Conservation (phyloP, 2,113 vertebrate species). For the Regulus satrapa region DNA sequence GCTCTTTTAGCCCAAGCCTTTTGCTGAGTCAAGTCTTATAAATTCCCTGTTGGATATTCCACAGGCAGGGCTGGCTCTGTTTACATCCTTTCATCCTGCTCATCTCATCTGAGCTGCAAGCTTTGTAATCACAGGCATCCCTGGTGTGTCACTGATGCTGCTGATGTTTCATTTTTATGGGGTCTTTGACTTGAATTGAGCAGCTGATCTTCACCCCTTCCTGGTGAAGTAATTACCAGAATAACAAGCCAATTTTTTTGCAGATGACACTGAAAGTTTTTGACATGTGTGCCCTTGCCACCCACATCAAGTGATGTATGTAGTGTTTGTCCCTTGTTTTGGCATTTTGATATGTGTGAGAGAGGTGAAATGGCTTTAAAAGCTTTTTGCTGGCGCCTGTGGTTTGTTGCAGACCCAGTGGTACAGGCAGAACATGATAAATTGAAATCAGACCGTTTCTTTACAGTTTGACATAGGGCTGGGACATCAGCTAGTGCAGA, state of each 20-base stretch:
- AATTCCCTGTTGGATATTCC: not conserved
- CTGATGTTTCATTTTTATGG: constrained; percentile 44
- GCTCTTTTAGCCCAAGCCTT: not conserved
- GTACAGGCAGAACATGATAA: not conserved
- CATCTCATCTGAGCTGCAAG: constrained; percentile 9
- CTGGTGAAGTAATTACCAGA: constrained; percentile 65
- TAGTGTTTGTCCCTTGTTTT: constrained; percentile 54
- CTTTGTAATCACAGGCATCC: constrained; percentile 16
- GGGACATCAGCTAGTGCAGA: not conserved
- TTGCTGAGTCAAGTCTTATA: not conserved
- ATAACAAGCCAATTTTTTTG: constrained; percentile 45
- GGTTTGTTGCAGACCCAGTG: constrained; percentile 44
- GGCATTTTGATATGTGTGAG: constrained; percentile 60
- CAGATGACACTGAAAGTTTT: constrained; percentile 45
- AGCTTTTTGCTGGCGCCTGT: constrained; percentile 53
- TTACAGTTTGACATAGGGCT: not conserved
- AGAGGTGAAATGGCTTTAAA: constrained; percentile 64
- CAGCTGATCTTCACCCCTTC: constrained; percentile 52
- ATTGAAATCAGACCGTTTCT: not conserved
- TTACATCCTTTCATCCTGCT: not conserved
- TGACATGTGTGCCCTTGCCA: constrained; percentile 61
- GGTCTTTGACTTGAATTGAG: constrained; percentile 48
- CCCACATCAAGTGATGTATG: constrained; percentile 53
- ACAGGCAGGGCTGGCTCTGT: not conserved
- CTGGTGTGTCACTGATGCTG: constrained; percentile 9